These are phyloP conservation scores for Leptarthrus brevirostris DNA, from an alignment of 2,888 invertebrate genomes.

Conservation along the genomic window DNA sequence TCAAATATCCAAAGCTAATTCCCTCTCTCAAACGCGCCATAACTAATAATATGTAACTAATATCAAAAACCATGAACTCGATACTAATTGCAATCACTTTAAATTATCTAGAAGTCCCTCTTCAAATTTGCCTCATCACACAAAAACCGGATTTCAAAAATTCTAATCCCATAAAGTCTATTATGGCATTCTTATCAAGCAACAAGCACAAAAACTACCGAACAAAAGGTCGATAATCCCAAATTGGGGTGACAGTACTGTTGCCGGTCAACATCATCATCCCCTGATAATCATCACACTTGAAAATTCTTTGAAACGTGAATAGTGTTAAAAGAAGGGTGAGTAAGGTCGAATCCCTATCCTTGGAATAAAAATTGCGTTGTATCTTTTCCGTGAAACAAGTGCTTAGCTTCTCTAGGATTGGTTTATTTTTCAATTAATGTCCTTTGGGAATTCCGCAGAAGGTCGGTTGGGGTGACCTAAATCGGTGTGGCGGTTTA, in stretches of 20 bases:
- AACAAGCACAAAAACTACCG: slow-evolving; percentile 52
- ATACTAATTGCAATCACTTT: background rate
- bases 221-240: slow-evolving; percentile 51
- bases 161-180: slow-evolving; percentile 30
- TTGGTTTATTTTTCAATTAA: slow-evolving; percentile 41
- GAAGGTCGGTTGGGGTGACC: slow-evolving; percentile 21
- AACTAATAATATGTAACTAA: too few relatives aligned
- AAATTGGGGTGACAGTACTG: background rate
- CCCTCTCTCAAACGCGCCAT: too few relatives aligned
- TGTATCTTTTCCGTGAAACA: slow-evolving; percentile 18
- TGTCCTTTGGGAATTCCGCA: slow-evolving; percentile 26
- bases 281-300: background rate
- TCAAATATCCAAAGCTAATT: too few relatives aligned
- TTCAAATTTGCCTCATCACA: slow-evolving; percentile 36
- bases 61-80: too few relatives aligned
- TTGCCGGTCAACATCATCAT: slow-evolving; percentile 6
- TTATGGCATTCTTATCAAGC: slow-evolving; percentile 34
- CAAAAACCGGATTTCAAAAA: slow-evolving; percentile 8
- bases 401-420: slow-evolving; percentile 29
- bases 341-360: background rate
- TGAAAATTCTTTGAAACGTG: background rate
- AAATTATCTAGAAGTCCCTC: slow-evolving; percentile 1
- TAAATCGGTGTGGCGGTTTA: background rate
- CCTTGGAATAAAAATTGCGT: background rate
- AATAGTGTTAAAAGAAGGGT: slow-evolving; percentile 20